Conservation (phyloP, 2,797 vertebrate genomes). For the Chelidonichthys spinosus region DNA sequence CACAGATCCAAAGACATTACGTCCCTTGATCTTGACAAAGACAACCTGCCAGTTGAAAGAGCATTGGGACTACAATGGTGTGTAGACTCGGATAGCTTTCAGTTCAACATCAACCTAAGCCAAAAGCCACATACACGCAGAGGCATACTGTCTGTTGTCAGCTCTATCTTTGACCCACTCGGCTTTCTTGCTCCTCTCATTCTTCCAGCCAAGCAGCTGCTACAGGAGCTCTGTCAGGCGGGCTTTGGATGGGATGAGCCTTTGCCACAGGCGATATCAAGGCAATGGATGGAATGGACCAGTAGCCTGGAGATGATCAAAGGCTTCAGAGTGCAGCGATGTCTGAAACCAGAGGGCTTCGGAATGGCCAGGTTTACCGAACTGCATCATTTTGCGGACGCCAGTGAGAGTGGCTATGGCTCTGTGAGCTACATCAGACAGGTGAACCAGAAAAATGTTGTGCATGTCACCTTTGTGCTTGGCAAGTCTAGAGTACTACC, state of each 20-base stretch:
- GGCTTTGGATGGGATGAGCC: not conserved
- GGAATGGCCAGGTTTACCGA: not conserved
- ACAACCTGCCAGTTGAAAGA: not conserved
- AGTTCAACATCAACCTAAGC: not conserved
- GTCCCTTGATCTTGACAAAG: not conserved
- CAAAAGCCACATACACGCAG: not conserved
- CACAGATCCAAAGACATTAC: not conserved
- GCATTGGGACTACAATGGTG: not conserved
- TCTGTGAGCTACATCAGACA: too few relatives aligned
- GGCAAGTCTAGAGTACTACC: too few relatives aligned
- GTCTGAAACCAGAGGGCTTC: not conserved
- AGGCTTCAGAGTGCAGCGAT: too few relatives aligned
- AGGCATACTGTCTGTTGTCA: not conserved
- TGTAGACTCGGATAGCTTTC: not conserved
- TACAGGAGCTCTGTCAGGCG: not conserved
- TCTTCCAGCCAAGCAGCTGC: not conserved
- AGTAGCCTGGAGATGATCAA: not conserved
- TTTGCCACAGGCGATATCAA: not conserved
- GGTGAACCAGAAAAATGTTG: too few relatives aligned
- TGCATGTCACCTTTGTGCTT: too few relatives aligned
- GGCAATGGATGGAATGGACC: not conserved
- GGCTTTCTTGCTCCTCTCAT: conserved; percentile 1
- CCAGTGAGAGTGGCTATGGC: not conserved
- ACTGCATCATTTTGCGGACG: not conserved
- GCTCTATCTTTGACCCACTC: not conserved